These are phyloP conservation scores for Nomada lathburiana DNA, from an alignment of 2,888 invertebrate species.

Conservation along the genomic window DNA sequence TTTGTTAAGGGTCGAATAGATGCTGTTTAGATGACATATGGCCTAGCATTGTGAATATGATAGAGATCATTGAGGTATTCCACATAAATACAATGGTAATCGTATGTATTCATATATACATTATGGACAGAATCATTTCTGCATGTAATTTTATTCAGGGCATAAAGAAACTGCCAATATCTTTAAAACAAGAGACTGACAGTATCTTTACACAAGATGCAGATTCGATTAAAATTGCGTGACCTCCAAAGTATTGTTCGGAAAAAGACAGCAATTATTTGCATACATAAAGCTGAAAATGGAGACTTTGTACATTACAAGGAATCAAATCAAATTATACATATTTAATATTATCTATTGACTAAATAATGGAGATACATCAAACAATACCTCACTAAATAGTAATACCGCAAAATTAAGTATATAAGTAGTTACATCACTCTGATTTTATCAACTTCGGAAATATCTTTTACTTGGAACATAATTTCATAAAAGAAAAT, in stretches of 20 bases:
- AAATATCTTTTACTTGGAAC: conserved; percentile 7
- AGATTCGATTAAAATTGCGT: conserved; percentile 60
- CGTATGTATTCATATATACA: conserved; percentile 27
- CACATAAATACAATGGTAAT: conserved; percentile 38
- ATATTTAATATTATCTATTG: conserved; percentile 34
- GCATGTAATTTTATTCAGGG: conserved; percentile 73
- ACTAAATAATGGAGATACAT: conserved; percentile 22
- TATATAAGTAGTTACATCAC: conserved; percentile 21
- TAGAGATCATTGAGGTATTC: conserved; percentile 38
- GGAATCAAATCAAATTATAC: conserved; percentile 42
- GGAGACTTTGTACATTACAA: conserved; percentile 28
- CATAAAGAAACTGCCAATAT: conserved; percentile 79
- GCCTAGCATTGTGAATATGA: conserved; percentile 53
- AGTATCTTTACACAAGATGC: conserved; percentile 73
- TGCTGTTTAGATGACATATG: conserved; percentile 49
- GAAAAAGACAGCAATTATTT: conserved; percentile 38
- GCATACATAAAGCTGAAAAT: conserved; percentile 14
- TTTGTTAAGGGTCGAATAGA: conserved; percentile 37
- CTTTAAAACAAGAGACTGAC: conserved; percentile 80
- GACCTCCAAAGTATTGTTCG: conserved; percentile 29
- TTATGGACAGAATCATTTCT: conserved; percentile 42
- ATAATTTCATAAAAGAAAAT: conserved; percentile 16
- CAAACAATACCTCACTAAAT: conserved; percentile 33
- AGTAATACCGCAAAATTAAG: conserved; percentile 26
- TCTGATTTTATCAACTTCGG: conserved; percentile 23